Evolutionary conservation across 2,888 invertebrate species (phyloP).

Genomic region (Chrysina gloriosa): DNA sequence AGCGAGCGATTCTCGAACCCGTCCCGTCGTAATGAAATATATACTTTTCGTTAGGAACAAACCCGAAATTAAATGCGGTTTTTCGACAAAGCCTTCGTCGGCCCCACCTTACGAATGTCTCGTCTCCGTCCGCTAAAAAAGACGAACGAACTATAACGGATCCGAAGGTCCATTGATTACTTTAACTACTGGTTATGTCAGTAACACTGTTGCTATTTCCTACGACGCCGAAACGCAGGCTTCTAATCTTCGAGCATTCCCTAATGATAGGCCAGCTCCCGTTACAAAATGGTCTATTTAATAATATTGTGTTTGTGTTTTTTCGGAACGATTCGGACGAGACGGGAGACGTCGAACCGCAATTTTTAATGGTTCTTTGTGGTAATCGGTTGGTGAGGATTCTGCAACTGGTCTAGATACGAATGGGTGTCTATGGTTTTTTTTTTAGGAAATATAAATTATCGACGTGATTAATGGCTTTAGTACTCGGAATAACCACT

Average conservation of each 20-base stretch:
- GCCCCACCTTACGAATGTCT: neutral
- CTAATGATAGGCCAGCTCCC: constrained; percentile 29
- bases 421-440: no score
- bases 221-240: constrained; percentile 14
- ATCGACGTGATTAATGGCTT: no score
- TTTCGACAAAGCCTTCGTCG: constrained; percentile 4
- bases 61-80: constrained; percentile 28
- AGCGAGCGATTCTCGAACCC: neutral
- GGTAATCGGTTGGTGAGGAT: neutral
- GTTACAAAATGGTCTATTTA: constrained; percentile 30
- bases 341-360: neutral
- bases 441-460: no score
- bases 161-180: neutral
- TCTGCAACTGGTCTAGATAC: no score
- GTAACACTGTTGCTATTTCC: constrained; percentile 41
- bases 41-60: constrained; percentile 12
- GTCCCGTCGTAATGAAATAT: constrained; percentile 26
- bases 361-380: neutral
- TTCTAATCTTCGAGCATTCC: constrained; percentile 10
- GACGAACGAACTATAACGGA: constrained; percentile 8
- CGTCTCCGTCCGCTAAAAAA: neutral
- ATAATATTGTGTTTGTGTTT: constrained; percentile 28
- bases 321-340: neutral
- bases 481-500: no score
- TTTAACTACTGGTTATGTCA: constrained; percentile 41